These are phyloP conservation scores for Hippocampus comes DNA, from an alignment of 2,113 vertebrate genomes.

Conservation along the genomic window DNA sequence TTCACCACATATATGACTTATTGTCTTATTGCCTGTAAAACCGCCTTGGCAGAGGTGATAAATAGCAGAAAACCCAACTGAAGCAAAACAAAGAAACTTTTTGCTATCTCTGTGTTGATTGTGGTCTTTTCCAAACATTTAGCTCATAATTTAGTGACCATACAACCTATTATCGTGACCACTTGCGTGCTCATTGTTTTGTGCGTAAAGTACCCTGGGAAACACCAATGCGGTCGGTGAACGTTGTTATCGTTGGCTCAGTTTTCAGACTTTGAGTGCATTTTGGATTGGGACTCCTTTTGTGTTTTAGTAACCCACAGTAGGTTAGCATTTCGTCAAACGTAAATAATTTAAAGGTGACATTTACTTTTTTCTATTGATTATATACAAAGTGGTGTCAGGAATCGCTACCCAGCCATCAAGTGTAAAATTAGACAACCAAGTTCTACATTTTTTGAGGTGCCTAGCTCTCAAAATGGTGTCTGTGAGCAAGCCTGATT, in stretches of 20 bases:
- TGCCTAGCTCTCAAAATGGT: not conserved
- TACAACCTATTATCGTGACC: not conserved
- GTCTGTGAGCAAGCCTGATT: not conserved
- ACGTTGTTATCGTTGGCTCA: not conserved
- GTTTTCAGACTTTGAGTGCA: not conserved
- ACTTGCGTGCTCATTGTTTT: conserved; percentile 3
- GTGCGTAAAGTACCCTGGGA: not conserved
- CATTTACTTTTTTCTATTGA: not conserved
- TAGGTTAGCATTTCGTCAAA: not conserved
- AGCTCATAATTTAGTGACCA: not conserved
- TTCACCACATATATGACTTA: conserved; percentile 1
- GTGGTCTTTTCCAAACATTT: not conserved
- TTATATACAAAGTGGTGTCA: not conserved
- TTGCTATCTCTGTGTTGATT: not conserved
- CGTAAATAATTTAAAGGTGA: not conserved
- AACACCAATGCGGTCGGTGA: not conserved
- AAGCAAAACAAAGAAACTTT: not conserved
- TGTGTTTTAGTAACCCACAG: not conserved
- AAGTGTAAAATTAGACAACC: too few relatives aligned
- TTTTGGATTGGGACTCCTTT: not conserved
- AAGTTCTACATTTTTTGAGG: not conserved
- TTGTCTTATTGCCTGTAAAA: conserved; percentile 1
- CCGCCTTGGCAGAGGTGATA: not conserved
- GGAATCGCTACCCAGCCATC: not conserved
- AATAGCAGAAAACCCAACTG: not conserved